Base-by-base conservation (phyloP, 2,888 invertebrate species). In the Leuctra nigra region DNA sequence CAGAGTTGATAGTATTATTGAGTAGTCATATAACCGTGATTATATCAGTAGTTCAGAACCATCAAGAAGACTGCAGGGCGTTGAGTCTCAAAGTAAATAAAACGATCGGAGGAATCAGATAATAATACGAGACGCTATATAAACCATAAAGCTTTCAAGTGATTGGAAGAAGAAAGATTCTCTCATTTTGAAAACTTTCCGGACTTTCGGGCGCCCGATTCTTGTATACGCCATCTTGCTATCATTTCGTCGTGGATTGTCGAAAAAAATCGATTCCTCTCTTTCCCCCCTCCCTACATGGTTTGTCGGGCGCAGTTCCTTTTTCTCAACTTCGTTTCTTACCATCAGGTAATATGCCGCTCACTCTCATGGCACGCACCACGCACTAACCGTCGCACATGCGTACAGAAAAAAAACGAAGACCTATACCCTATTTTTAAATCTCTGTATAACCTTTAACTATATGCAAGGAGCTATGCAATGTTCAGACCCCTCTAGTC, bases 191-290 rank as follows among this genome's bases (percentile, higher is more conserved):
- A 9, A 25, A 48, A 48, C 16, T 48, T 48, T 48, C 16, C 20
- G 48, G 48, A 24, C 48, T 29, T 33, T 3, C 25, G 29, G 48
- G 48, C 48, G 48, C 48, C 48, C 14, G 38, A n/a, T n/a, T 38
- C 16, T 9, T 29, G 11, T 23, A 23, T 3, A n/a, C 3, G 48
- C 48, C 48, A 48, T 48, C 48, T 48, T 48, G 29, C 25, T 29
- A 29, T 48, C 33, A 29, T 50, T 33, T 35, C 50, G 20, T 50
- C 47, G 25, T 23, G 47, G 25, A 18, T 16, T n/a, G 25, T 9
- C 14, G 25, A 47, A 50, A 50, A 50, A 50, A 50, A 50, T 50
- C 50, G 33, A 50, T 50, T 50, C 22, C 44, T 44, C 22, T 23
- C 44, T 7, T 4, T 38, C 38, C 38, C 7, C n/a, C n/a, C n/a